Evolutionary conservation across 2,797 vertebrate species (phyloP).

Genomic region (Eulemur albifrons): DNA sequence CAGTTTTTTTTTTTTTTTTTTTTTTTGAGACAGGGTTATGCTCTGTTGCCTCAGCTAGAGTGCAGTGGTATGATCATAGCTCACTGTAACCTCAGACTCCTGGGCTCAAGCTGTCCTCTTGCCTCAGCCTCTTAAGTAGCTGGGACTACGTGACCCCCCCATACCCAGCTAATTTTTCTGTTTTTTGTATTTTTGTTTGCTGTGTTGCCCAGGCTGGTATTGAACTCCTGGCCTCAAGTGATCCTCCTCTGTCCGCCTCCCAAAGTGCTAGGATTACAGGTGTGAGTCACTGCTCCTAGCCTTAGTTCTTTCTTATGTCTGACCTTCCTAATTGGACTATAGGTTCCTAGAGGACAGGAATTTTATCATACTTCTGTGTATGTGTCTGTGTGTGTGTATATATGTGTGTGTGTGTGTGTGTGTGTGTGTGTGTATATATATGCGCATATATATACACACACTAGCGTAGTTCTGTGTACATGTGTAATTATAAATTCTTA

Average conservation of each 20-base stretch:
- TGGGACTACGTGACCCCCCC: neutral
- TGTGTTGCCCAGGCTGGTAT: neutral
- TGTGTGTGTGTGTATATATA: neutral
- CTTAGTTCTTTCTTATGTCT: neutral
- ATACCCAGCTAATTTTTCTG: neutral
- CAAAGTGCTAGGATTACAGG: neutral
- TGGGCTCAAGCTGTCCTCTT: neutral
- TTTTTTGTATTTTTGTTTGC: neutral
- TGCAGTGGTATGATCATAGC: neutral
- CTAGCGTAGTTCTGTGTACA: neutral
- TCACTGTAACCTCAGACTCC: neutral
- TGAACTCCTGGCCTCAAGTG: neutral
- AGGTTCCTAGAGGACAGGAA: neutral
- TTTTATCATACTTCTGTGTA: neutral
- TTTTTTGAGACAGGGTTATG: neutral
- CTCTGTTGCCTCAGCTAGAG: neutral
- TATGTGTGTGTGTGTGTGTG: neutral
- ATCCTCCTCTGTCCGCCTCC: neutral
- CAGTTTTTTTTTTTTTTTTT: neutral
- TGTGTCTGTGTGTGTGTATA: neutral
- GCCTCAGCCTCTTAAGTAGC: neutral
- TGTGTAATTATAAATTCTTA: conserved; percentile 23
- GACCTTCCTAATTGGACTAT: neutral
- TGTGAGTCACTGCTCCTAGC: neutral
- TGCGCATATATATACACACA: neutral